Percentiles rank a stretch among this genome's conserved stretches.
phyloP scores from a whole-genome alignment of 2,797 vertebrate species.

The Notamacropus eugenii region DNA sequence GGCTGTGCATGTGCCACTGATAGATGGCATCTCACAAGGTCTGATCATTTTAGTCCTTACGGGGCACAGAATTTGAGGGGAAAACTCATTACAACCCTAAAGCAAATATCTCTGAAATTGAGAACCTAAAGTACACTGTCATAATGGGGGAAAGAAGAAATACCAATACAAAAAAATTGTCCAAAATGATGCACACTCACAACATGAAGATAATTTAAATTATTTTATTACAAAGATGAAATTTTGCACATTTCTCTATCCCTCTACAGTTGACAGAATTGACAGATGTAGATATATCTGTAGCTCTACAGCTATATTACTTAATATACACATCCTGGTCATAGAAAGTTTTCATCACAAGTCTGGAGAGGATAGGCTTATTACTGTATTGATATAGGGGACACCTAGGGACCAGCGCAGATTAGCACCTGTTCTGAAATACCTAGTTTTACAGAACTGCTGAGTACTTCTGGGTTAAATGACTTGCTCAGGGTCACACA shows the following conservation, averaged over 20 bases:
- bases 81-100: too few relatives aligned
- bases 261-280: background rate
- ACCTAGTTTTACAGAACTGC: too few relatives aligned
- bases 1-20: background rate
- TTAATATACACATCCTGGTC: background rate
- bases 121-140: too few relatives aligned
- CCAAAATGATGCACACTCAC: background rate
- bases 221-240: background rate
- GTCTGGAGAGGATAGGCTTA: background rate
- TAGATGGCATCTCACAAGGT: background rate
- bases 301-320: background rate
- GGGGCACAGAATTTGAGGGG: background rate
- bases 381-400: too few relatives aligned
- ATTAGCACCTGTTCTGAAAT: too few relatives aligned
- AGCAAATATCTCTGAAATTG: too few relatives aligned
- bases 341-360: background rate
- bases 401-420: too few relatives aligned
- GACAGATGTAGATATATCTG: background rate
- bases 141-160: too few relatives aligned
- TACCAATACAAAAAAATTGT: background rate
- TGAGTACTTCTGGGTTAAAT: too few relatives aligned
- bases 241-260: background rate
- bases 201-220: background rate
- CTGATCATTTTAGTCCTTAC: background rate
- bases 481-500: too few relatives aligned